A percentile compares a stretch with the other conserved stretches of the same genome.
Evolutionary conservation across 2,113 vertebrate species (phyloP).

Genomic region (Castor canadensis): DNA sequence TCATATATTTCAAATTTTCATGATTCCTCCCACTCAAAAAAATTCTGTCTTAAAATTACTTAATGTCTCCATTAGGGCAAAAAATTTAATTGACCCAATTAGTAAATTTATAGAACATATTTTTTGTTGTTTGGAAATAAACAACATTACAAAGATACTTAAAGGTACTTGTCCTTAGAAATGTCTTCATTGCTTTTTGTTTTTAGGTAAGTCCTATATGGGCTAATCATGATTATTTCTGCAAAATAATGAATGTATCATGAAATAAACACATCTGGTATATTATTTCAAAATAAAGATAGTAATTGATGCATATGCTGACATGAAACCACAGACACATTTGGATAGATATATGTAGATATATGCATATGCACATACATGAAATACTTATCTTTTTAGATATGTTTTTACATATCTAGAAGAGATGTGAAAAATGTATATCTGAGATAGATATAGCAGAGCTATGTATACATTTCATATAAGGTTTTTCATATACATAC

Average conservation of each 20-base stretch:
- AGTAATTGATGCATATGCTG: neutral
- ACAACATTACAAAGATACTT: neutral
- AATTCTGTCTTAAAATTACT: neutral
- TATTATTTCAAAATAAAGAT: neutral
- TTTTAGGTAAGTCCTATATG: neutral
- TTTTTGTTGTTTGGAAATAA: constrained; percentile 15
- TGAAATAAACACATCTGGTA: neutral
- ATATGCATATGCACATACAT: neutral
- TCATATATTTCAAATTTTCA: neutral
- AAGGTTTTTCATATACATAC: neutral
- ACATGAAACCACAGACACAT: neutral
- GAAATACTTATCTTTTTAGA: neutral
- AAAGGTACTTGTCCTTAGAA: neutral
- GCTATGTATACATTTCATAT: neutral
- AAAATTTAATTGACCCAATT: neutral
- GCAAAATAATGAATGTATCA: neutral
- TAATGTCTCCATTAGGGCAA: neutral
- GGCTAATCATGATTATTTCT: neutral
- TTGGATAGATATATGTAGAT: neutral
- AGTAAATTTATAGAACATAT: neutral
- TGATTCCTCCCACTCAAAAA: neutral
- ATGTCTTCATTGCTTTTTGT: neutral
- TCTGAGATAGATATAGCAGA: neutral
- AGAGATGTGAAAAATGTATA: neutral
- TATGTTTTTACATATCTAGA: neutral